A percentile compares a stretch with the other conserved stretches of the same genome.
Conservation (phyloP, 2,113 vertebrate species). For the Otolemur garnettii region DNA sequence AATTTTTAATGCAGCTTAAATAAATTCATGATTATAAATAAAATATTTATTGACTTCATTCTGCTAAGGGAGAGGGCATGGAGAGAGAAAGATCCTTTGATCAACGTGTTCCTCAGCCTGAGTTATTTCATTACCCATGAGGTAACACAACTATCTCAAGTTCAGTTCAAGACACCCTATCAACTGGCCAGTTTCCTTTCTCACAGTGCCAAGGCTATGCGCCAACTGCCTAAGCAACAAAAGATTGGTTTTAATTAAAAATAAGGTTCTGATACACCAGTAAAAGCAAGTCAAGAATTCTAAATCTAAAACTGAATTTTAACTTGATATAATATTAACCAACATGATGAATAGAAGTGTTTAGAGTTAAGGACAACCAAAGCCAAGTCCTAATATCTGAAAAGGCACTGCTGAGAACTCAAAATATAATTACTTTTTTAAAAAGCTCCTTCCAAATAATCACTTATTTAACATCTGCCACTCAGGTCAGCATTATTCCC, state of each 20-base stretch:
- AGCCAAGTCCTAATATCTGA: background rate
- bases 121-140: conserved; percentile 63
- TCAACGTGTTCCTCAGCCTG: background rate
- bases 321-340: background rate
- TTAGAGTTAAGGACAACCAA: background rate
- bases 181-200: conserved; percentile 76
- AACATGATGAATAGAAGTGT: conserved; percentile 21
- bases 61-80: background rate
- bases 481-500: background rate
- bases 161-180: conserved; percentile 76
- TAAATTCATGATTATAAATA: conserved; percentile 41
- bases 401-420: background rate
- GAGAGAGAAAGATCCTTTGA: background rate
- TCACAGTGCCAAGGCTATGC: conserved; percentile 71
- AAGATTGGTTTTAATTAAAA: conserved; percentile 57
- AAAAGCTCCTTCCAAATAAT: background rate
- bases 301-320: conserved; percentile 63
- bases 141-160: conserved; percentile 44
- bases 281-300: background rate
- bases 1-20: conserved; percentile 28
- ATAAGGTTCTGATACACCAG: background rate
- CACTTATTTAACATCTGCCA: background rate
- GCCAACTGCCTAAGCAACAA: conserved; percentile 77
- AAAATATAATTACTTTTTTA: background rate
- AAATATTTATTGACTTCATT: conserved; percentile 33